Evolutionary conservation across 2,888 invertebrate species (phyloP).

Genomic region (Megastigmus dorsalis): DNA sequence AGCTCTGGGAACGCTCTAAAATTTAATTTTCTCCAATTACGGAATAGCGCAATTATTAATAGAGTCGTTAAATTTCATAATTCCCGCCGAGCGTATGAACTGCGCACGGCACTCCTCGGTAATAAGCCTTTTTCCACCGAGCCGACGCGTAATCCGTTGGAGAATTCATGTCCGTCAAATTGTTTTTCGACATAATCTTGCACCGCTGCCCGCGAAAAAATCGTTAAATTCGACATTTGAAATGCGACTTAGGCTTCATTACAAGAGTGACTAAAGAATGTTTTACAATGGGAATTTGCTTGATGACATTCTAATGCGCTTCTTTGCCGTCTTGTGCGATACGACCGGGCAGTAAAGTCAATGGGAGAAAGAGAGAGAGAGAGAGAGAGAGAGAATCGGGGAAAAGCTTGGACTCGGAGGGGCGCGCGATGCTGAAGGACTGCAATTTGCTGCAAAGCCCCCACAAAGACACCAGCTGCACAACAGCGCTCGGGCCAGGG

Average conservation of each 20-base stretch:
- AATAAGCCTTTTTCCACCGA: neutral
- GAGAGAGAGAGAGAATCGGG: too few species aligned
- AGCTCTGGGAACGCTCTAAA: conserved; percentile 21
- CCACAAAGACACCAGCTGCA: too few species aligned
- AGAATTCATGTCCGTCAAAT: neutral
- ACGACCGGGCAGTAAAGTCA: too few species aligned
- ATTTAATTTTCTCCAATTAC: conserved; percentile 45
- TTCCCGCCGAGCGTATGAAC: conserved; percentile 30
- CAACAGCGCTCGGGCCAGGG: too few species aligned
- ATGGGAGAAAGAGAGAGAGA: too few species aligned
- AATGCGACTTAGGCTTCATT: neutral
- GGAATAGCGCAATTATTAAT: conserved; percentile 36
- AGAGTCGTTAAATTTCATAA: conserved; percentile 29
- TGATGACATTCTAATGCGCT: too few species aligned
- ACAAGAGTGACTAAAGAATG: neutral
- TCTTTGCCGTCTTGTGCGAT: too few species aligned
- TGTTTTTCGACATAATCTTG: neutral
- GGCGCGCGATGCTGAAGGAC: too few species aligned
- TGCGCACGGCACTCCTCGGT: conserved; percentile 3
- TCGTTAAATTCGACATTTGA: neutral
- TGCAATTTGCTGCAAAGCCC: too few species aligned
- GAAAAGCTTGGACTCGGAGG: too few species aligned
- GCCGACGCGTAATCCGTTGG: neutral
- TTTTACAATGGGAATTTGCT: neutral
- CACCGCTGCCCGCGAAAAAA: neutral